Percentiles rank a stretch among this genome's conserved stretches.
Evolutionary conservation across 2,888 invertebrate genomes (phyloP).

Genomic region (Acanthoscelides obtectus): DNA sequence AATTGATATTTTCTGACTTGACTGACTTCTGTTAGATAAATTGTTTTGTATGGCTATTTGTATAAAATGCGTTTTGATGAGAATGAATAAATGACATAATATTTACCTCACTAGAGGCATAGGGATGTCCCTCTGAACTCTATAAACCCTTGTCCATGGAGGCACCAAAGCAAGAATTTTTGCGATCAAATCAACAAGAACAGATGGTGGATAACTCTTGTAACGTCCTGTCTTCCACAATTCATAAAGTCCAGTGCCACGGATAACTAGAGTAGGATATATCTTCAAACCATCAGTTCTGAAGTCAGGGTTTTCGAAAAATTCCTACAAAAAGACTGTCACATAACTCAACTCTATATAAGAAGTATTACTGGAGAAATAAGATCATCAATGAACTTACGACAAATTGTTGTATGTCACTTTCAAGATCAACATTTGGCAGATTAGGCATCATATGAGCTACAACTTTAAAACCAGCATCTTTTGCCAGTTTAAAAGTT

Average conservation of each 20-base stretch:
- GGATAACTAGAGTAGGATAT: slow-evolving; percentile 96
- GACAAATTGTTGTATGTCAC: slow-evolving; percentile 93
- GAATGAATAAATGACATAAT: too few relatives aligned
- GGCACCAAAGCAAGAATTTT: slow-evolving; percentile 92
- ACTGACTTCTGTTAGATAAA: too few relatives aligned
- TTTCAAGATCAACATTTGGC: slow-evolving; percentile 94
- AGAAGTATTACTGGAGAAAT: not conserved
- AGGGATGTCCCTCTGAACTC: slow-evolving; percentile 97
- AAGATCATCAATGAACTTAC: too few relatives aligned
- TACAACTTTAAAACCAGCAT: slow-evolving; percentile 97
- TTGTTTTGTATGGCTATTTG: too few relatives aligned
- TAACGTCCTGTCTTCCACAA: slow-evolving; percentile 97
- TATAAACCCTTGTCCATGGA: slow-evolving; percentile 97
- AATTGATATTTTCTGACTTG: too few relatives aligned
- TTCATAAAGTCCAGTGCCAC: slow-evolving; percentile 98
- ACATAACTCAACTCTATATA: not conserved
- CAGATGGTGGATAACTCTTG: slow-evolving; percentile 92
- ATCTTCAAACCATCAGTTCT: slow-evolving; percentile 96
- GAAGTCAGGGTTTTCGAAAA: slow-evolving; percentile 94
- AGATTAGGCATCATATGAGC: slow-evolving; percentile 99
- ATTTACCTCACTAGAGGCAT: slow-evolving; percentile 84
- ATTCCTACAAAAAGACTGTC: slow-evolving; percentile 56
- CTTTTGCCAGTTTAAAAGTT: slow-evolving; percentile 93
- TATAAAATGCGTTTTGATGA: too few relatives aligned
- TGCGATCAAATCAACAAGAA: slow-evolving; percentile 90